Evolutionary conservation across 2,888 invertebrate genomes (phyloP).

Genomic region (Clostera curtula): DNA sequence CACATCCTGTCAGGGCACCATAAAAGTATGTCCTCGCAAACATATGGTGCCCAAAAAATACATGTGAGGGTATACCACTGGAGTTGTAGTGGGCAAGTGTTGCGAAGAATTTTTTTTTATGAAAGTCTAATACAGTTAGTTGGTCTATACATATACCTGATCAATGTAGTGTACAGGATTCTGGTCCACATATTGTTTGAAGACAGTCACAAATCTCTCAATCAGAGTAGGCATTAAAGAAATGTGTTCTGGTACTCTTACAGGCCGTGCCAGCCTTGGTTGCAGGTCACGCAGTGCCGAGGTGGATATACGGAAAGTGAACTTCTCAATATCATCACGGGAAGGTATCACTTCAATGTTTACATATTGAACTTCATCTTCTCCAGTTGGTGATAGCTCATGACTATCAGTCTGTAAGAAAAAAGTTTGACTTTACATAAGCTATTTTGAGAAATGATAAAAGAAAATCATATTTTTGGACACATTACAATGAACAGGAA

Average conservation of each 20-base stretch:
- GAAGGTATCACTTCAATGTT: conserved; percentile 84
- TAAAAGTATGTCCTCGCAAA: no score
- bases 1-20: no score
- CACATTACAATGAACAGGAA: no score
- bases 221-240: conserved; percentile 80
- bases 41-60: no score
- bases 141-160: conserved; percentile 51
- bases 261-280: conserved; percentile 37
- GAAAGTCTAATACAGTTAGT: neutral
- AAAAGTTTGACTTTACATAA: neutral
- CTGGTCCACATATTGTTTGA: conserved; percentile 81
- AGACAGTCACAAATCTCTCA: conserved; percentile 89
- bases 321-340: conserved; percentile 73
- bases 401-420: conserved; percentile 78
- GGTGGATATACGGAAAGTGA: conserved; percentile 84
- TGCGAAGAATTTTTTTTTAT: no score
- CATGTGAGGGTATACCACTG: no score
- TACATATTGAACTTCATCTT: conserved; percentile 84
- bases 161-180: conserved; percentile 78
- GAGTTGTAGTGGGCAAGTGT: no score
- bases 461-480: neutral
- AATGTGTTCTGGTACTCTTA: conserved; percentile 52
- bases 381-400: conserved; percentile 79
- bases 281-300: conserved; percentile 84
- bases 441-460: neutral